Conservation (phyloP, 2,797 vertebrate species). For the Cyclura pinguis region DNA sequence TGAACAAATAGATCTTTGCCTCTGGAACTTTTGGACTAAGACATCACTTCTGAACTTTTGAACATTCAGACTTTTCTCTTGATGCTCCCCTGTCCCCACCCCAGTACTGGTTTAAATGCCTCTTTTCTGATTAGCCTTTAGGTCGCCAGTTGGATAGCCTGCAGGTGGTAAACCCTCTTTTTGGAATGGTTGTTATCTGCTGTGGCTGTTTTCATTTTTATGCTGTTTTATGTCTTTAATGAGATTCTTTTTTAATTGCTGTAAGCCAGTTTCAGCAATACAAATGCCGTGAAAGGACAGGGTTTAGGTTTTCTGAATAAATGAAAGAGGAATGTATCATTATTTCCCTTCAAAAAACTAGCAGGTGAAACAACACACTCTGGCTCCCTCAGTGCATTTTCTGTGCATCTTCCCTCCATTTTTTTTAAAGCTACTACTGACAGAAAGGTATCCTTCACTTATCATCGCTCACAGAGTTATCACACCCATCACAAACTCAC, state of each 20-base stretch:
- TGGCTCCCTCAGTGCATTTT: not conserved
- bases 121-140: too few species aligned
- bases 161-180: not conserved
- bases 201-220: not conserved
- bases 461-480: slow-evolving; percentile 10
- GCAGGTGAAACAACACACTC: not conserved
- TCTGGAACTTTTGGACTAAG: too few species aligned
- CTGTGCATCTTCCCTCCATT: not conserved
- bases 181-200: not conserved
- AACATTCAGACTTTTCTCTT: too few species aligned
- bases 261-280: not conserved
- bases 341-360: not conserved
- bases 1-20: too few species aligned
- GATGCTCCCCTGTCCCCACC: too few species aligned
- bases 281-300: not conserved
- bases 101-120: too few species aligned
- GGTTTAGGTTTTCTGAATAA: not conserved
- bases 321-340: not conserved
- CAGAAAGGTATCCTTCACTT: not conserved
- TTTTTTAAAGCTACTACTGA: not conserved
- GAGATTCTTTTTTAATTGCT: not conserved
- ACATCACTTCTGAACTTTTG: too few species aligned
- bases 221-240: not conserved
- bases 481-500: not conserved
- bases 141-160: too few species aligned